These are phyloP conservation scores for Cynopterus brachyotis DNA, from an alignment of 2,113 vertebrate genomes.

Conservation along the genomic window DNA sequence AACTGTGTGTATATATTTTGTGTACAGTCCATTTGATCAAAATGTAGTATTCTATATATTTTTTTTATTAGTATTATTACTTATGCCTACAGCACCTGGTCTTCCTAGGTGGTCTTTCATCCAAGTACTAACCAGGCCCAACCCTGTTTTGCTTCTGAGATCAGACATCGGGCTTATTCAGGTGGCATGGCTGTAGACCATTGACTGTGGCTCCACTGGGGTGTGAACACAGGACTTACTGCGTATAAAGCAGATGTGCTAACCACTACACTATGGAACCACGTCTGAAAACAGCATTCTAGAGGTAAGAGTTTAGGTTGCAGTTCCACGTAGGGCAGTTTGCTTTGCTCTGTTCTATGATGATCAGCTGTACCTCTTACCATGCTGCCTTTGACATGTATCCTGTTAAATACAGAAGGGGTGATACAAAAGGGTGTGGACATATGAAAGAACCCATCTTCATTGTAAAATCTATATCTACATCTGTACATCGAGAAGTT, in stretches of 20 bases:
- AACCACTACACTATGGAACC: too few species aligned
- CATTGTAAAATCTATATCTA: not conserved
- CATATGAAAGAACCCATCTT: not conserved
- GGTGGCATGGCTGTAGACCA: too few species aligned
- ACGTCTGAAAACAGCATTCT: too few species aligned
- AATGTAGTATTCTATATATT: not conserved
- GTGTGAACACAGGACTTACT: too few species aligned
- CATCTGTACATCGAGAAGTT: not conserved
- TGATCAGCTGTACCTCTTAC: not conserved
- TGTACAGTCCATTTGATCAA: not conserved
- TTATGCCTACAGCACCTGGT: too few species aligned
- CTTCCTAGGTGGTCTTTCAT: too few species aligned
- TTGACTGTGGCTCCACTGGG: too few species aligned
- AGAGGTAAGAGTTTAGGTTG: not conserved
- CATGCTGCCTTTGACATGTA: not conserved
- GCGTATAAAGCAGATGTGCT: too few species aligned
- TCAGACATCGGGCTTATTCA: too few species aligned
- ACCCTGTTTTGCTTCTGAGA: too few species aligned
- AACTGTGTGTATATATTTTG: not conserved
- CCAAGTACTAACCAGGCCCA: too few species aligned
- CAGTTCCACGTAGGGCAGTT: not conserved
- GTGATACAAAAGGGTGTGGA: not conserved
- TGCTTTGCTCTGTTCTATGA: not conserved
- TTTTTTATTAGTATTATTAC: too few species aligned
- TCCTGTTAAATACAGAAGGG: not conserved